A percentile compares a stretch with the other conserved stretches of the same genome.
These are phyloP conservation scores for Tachina grossa DNA, from an alignment of 2,888 invertebrate genomes.

Conservation along the genomic window DNA sequence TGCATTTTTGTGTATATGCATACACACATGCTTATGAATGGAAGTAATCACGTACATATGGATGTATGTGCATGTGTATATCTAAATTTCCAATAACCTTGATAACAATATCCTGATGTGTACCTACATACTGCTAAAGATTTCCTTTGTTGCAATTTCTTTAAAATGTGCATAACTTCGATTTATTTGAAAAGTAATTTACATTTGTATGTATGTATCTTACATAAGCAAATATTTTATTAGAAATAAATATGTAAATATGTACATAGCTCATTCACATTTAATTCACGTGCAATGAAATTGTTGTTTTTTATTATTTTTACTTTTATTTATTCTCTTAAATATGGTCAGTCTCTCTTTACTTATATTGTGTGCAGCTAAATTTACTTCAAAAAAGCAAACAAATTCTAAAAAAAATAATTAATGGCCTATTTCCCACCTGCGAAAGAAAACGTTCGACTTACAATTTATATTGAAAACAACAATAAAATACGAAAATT, in stretches of 20 bases:
- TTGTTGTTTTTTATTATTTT: not conserved
- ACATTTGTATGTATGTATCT: not conserved
- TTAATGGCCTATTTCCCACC: no score
- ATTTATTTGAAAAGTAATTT: not conserved
- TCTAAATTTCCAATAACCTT: not conserved
- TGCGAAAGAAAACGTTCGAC: no score
- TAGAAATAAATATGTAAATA: no score
- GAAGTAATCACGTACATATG: not conserved
- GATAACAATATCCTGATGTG: not conserved
- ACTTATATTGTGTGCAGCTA: not conserved
- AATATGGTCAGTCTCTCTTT: not conserved
- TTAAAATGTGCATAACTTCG: not conserved
- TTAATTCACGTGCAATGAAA: conserved; percentile 20
- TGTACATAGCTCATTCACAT: not conserved
- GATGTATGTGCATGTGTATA: not conserved
- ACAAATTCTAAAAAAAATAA: no score
- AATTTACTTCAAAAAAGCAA: no score
- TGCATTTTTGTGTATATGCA: not conserved
- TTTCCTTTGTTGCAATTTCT: not conserved
- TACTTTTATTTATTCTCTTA: conserved; percentile 6
- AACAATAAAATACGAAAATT: no score
- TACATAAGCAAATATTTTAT: not conserved
- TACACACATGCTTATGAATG: not conserved
- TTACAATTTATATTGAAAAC: no score
- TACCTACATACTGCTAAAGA: not conserved